Evolutionary conservation across 2,888 invertebrate species (phyloP).

Genomic region (Apocheima hispidaria): DNA sequence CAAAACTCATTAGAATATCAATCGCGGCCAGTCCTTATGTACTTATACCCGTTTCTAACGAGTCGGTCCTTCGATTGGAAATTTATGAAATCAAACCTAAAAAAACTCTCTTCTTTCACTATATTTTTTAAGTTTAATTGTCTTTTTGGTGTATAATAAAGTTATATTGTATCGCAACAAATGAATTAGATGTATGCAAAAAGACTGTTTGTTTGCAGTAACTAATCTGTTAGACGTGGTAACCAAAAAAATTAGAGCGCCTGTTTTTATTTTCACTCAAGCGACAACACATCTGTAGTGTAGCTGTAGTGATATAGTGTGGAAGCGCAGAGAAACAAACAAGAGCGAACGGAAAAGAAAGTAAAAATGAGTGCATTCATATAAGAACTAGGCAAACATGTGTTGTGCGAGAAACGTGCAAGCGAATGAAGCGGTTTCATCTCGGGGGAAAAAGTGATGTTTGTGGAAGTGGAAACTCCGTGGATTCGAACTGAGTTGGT

Average conservation of each 20-base stretch:
- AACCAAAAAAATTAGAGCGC: slow-evolving; percentile 11
- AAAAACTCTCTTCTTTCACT: too few species aligned
- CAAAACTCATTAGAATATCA: too few species aligned
- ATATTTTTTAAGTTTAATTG: too few species aligned
- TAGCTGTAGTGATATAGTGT: slow-evolving; percentile 41
- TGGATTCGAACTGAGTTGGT: slow-evolving; percentile 62
- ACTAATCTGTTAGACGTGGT: too few species aligned
- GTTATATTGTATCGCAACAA: too few species aligned
- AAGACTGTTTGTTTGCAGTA: too few species aligned
- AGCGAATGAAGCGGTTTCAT: slow-evolving; percentile 71
- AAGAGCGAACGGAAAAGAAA: slow-evolving; percentile 85
- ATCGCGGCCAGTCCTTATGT: too few species aligned
- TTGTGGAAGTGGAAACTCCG: slow-evolving; percentile 71
- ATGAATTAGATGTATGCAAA: background rate
- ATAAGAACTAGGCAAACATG: slow-evolving; percentile 80
- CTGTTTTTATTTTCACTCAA: slow-evolving; percentile 60
- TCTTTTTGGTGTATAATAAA: too few species aligned
- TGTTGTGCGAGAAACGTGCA: slow-evolving; percentile 70
- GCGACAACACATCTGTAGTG: slow-evolving; percentile 35
- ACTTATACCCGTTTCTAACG: too few species aligned
- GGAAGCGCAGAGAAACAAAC: slow-evolving; percentile 63
- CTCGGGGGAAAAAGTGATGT: slow-evolving; percentile 78
- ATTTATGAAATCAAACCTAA: too few species aligned
- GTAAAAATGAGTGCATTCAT: slow-evolving; percentile 84
- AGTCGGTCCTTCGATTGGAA: too few species aligned